Conservation (phyloP, 2,113 vertebrate species). For the Crocuta crocuta region DNA sequence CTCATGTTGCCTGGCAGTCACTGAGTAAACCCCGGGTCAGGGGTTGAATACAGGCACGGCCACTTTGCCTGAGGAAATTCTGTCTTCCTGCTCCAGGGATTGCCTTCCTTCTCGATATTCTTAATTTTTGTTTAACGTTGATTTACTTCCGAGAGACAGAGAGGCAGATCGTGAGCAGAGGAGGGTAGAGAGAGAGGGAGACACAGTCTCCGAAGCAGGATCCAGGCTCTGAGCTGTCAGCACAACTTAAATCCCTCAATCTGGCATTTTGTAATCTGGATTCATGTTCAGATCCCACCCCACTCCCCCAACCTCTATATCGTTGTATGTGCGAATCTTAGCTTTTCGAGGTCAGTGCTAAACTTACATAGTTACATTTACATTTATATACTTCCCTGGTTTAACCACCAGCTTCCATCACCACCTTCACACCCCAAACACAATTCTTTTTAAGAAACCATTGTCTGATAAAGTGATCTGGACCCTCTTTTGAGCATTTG, state of each 20-base stretch:
- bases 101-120: not conserved
- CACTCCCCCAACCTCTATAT: not conserved
- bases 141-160: too few relatives aligned
- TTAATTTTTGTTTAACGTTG: not conserved
- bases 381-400: not conserved
- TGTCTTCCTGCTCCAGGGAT: accelerated
- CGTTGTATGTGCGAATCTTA: not conserved
- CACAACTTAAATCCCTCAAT: not conserved
- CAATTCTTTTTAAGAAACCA: too few relatives aligned
- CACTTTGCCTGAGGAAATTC: not conserved
- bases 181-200: too few relatives aligned
- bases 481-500: not conserved
- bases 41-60: too few relatives aligned
- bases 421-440: not conserved
- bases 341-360: not conserved
- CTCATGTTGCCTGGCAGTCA: not conserved
- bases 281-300: not conserved
- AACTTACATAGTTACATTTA: not conserved
- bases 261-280: not conserved
- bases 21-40: not conserved
- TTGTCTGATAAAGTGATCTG: not conserved
- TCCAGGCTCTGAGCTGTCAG: too few relatives aligned
- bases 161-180: too few relatives aligned
- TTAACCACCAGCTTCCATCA: not conserved
- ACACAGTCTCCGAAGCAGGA: too few relatives aligned